Percentiles rank a stretch among this genome's conserved stretches.
phyloP scores from a whole-genome alignment of 2,797 vertebrate genomes.

The Distichodus sexfasciatus region DNA sequence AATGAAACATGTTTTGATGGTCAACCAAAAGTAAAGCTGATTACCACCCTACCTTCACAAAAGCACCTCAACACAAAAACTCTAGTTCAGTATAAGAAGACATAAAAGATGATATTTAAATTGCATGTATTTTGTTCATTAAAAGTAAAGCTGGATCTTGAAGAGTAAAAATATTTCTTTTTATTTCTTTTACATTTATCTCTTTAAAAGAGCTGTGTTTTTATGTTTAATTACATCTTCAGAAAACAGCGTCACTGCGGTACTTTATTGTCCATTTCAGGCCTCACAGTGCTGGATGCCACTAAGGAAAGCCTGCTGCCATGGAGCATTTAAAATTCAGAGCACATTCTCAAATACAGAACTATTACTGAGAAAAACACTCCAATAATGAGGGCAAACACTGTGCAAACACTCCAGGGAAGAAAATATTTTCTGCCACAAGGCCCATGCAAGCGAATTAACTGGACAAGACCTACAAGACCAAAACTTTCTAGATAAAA shows the following conservation, averaged over 20 bases:
- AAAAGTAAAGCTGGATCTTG: too few relatives aligned
- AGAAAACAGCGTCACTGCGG: not conserved
- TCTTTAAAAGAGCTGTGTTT: too few relatives aligned
- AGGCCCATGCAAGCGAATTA: constrained; percentile 19
- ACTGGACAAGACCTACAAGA: constrained; percentile 8
- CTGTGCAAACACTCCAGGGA: constrained; percentile 30
- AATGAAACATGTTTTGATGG: not conserved
- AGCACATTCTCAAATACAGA: constrained; percentile 31
- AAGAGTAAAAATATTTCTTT: too few relatives aligned
- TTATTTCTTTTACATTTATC: too few relatives aligned
- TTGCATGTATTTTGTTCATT: too few relatives aligned
- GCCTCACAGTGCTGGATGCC: not conserved
- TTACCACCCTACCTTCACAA: not conserved
- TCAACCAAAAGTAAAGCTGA: not conserved
- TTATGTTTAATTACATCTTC: not conserved
- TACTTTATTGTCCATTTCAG: not conserved
- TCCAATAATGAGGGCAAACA: constrained; percentile 28
- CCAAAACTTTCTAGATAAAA: constrained; percentile 14
- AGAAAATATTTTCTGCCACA: constrained; percentile 22
- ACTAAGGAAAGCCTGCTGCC: not conserved
- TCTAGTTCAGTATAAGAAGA: too few relatives aligned
- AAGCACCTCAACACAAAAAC: not conserved
- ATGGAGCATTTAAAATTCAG: constrained; percentile 28
- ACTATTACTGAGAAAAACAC: constrained; percentile 36
- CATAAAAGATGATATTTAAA: not conserved